Evolutionary conservation across 1,140 invertebrate species (phyloP).

Genomic region (Rhopalosiphum padi): DNA sequence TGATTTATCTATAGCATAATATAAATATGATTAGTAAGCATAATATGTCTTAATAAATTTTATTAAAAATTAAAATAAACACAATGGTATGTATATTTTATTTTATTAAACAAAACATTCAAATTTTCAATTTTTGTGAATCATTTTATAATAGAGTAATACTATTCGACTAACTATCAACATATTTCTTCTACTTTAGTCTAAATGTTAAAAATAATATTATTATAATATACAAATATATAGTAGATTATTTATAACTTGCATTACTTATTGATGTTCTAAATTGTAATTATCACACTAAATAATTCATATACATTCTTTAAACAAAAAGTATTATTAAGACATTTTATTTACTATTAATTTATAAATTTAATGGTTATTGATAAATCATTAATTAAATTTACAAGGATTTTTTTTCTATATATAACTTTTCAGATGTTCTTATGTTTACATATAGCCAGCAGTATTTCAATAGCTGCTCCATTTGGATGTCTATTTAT

Average conservation of each 20-base stretch:
- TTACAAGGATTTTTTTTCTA: neutral
- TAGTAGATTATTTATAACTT: no score
- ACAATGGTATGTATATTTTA: neutral
- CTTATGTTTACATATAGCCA: conserved; percentile 64
- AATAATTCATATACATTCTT: no score
- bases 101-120: neutral
- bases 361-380: neutral
- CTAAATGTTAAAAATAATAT: no score
- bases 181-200: no score
- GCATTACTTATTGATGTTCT: no score
- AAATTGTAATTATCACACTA: no score
- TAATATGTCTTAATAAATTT: neutral
- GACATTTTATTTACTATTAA: neutral
- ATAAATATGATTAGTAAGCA: neutral
- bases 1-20: neutral
- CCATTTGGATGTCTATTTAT: conserved; percentile 67
- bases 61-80: neutral
- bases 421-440: conserved; percentile 9
- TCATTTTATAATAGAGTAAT: neutral
- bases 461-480: conserved; percentile 67
- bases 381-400: neutral
- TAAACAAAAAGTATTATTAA: neutral
- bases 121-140: neutral
- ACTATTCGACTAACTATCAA: no score
- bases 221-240: no score